These are phyloP conservation scores for Cephonodes hylas DNA, from an alignment of 2,888 invertebrate species.

Conservation along the genomic window DNA sequence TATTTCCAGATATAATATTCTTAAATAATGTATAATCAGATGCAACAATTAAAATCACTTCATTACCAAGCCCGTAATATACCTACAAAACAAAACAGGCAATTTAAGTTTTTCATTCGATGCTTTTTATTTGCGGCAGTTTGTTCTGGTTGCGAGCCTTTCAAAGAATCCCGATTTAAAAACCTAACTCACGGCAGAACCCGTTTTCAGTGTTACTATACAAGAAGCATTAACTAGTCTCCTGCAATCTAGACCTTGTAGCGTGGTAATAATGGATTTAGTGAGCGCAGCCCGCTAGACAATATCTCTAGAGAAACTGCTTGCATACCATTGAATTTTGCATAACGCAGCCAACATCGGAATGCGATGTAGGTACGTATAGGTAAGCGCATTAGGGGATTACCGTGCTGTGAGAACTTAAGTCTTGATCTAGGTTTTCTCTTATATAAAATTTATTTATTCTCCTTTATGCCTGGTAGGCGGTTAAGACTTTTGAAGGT, in stretches of 20 bases:
- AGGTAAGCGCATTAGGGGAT: conserved; percentile 10
- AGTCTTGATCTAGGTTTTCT: not conserved
- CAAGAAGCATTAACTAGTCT: not conserved
- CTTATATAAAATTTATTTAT: not conserved
- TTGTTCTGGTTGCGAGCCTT: not conserved
- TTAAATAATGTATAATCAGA: too few relatives aligned
- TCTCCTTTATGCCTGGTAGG: not conserved
- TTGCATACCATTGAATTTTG: conserved; percentile 37
- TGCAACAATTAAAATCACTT: too few relatives aligned
- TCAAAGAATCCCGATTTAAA: not conserved
- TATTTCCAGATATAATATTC: too few relatives aligned
- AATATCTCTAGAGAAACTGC: conserved; percentile 50
- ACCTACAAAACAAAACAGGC: not conserved
- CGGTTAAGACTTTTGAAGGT: too few relatives aligned
- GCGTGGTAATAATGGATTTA: not conserved
- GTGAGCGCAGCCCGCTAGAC: conserved; percentile 29
- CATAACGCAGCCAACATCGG: conserved; percentile 26
- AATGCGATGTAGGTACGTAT: conserved; percentile 8
- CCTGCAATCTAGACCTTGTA: not conserved
- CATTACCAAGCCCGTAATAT: not conserved
- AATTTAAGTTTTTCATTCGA: not conserved
- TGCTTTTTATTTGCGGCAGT: not conserved
- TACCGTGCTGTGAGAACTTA: not conserved
- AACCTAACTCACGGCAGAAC: not conserved
- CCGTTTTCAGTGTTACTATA: not conserved